Conservation (phyloP, 35 echinoderm and acorn worm species). For the Anneissia japonica region DNA sequence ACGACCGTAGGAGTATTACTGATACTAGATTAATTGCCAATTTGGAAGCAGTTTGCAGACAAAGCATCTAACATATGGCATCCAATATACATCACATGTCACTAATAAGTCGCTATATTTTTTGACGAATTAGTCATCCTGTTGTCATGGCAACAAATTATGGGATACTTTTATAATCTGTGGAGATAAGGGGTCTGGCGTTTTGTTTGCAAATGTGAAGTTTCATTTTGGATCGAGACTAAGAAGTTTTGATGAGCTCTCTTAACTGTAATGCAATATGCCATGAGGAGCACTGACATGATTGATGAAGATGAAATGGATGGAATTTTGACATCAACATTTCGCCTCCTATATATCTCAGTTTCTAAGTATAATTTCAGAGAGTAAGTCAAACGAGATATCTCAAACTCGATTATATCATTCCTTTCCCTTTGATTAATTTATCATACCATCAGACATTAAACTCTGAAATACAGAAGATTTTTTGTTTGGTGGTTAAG, state of each 20-base stretch:
- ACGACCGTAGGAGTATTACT: background rate
- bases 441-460: no score
- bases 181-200: background rate
- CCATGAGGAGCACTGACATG: background rate
- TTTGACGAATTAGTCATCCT: background rate
- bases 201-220: background rate
- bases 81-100: background rate
- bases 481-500: no score
- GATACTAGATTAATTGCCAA: background rate
- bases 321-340: no score
- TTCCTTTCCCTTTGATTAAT: no score
- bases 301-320: background rate
- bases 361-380: no score
- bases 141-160: background rate
- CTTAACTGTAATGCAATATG: background rate
- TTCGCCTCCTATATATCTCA: no score
- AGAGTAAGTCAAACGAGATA: no score
- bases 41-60: background rate
- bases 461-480: no score
- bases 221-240: background rate
- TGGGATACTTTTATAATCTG: background rate
- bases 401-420: no score
- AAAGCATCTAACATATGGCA: background rate
- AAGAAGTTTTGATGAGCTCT: background rate
- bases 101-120: background rate